These are phyloP conservation scores for Gonioctena quinquepunctata DNA, from an alignment of 1,140 invertebrate species.

Conservation along the genomic window DNA sequence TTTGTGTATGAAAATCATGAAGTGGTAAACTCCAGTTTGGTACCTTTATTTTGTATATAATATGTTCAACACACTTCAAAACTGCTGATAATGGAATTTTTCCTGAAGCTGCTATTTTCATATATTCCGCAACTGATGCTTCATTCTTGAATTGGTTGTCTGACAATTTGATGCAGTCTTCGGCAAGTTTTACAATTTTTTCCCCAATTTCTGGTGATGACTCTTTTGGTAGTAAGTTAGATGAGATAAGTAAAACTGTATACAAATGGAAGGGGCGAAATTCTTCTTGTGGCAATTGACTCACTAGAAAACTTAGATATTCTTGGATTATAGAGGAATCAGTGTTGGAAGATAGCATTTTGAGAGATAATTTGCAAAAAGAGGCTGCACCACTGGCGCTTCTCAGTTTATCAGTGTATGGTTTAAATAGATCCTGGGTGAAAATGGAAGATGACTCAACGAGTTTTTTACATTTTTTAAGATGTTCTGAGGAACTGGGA, in stretches of 20 bases:
- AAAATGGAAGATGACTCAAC: slow-evolving; percentile 36
- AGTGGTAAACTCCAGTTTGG: slow-evolving; percentile 11
- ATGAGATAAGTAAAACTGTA: slow-evolving; percentile 25
- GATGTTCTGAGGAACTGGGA: slow-evolving; percentile 58
- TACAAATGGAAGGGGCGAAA: slow-evolving; percentile 49
- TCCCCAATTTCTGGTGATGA: slow-evolving; percentile 15
- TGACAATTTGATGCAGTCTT: slow-evolving; percentile 35
- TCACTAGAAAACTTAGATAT: slow-evolving; percentile 31
- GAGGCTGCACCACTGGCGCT: background rate
- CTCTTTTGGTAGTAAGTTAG: slow-evolving; percentile 25
- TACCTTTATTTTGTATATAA: slow-evolving; percentile 32
- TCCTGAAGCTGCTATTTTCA: slow-evolving; percentile 22
- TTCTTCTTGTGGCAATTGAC: slow-evolving; percentile 52
- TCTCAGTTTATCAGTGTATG: background rate
- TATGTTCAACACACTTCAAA: slow-evolving; percentile 37
- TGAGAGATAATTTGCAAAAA: background rate
- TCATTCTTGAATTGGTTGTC: slow-evolving; percentile 1
- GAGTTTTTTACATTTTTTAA: slow-evolving; percentile 58
- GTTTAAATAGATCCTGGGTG: slow-evolving; percentile 9
- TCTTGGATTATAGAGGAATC: background rate
- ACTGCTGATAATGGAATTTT: slow-evolving; percentile 38
- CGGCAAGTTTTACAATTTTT: slow-evolving; percentile 53
- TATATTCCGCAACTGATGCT: background rate
- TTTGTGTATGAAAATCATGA: slow-evolving; percentile 22
- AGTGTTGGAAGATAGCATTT: background rate